Conservation (phyloP, 2,888 invertebrate species). For the Xestobium rufovillosum region DNA sequence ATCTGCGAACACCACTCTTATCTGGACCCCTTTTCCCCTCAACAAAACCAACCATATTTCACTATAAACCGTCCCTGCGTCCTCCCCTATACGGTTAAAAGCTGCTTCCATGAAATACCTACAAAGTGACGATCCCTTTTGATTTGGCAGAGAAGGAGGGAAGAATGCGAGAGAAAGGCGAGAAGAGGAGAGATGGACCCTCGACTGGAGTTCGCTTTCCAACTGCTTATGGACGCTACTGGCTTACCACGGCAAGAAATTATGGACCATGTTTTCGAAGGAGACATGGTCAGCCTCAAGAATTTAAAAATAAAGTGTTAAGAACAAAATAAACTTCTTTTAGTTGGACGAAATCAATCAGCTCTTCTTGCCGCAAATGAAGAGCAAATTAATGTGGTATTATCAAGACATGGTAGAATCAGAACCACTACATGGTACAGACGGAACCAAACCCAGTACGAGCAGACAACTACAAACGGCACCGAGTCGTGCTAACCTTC, state of each 20-base stretch:
- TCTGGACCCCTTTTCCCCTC: no score
- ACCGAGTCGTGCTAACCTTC: constrained; percentile 37
- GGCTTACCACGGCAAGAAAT: constrained; percentile 74
- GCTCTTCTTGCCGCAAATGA: constrained; percentile 76
- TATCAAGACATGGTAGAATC: constrained; percentile 80
- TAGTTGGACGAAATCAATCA: constrained; percentile 84
- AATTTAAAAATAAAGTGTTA: neutral
- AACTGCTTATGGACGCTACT: constrained; percentile 77
- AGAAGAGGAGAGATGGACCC: constrained; percentile 89
- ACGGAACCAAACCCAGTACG: constrained; percentile 34
- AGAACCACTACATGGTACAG: constrained; percentile 31
- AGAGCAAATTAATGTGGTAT: constrained; percentile 79
- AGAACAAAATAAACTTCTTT: constrained; percentile 22
- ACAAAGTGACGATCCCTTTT: no score
- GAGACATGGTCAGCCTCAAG: constrained; percentile 62
- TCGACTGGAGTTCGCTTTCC: constrained; percentile 83
- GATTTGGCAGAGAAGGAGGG: constrained; percentile 57
- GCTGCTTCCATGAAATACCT: no score
- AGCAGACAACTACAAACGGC: constrained; percentile 34
- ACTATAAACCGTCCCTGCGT: no score
- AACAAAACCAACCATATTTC: no score
- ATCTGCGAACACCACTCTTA: neutral
- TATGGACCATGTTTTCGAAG: constrained; percentile 87
- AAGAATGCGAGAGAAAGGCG: constrained; percentile 89
- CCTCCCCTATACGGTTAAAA: no score